Evolutionary conservation across 2,797 vertebrate species (phyloP).

Genomic region (Basileuterus tristriatus): DNA sequence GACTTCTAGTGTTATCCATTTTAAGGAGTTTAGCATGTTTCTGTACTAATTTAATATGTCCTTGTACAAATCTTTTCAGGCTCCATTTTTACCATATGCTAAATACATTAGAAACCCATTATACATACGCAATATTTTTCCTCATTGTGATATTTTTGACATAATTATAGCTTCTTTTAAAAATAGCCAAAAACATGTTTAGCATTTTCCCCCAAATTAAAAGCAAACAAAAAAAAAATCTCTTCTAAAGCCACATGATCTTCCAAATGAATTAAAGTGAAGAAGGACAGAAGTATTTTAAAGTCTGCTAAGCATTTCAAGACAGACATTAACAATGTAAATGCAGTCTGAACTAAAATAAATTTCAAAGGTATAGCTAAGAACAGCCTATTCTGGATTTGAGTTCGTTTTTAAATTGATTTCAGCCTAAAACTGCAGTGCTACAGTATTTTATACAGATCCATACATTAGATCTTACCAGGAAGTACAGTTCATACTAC

Average conservation of each 20-base stretch:
- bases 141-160: slow-evolving; percentile 26
- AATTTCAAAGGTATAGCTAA: not conserved
- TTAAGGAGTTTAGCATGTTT: slow-evolving; percentile 30
- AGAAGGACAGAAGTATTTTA: not conserved
- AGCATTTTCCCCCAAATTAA: not conserved
- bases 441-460: not conserved
- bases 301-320: not conserved
- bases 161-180: slow-evolving; percentile 44
- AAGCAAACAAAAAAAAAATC: not conserved
- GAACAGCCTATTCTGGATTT: not conserved
- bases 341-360: not conserved
- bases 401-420: not conserved
- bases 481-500: not conserved
- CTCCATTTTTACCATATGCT: not conserved
- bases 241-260: not conserved
- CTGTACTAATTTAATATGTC: not conserved
- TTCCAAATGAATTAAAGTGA: not conserved
- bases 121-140: not conserved
- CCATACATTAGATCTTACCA: not conserved
- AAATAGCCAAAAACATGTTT: slow-evolving; percentile 28
- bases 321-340: not conserved
- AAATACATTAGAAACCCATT: slow-evolving; percentile 10
- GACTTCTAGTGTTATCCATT: not conserved
- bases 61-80: slow-evolving; percentile 6
- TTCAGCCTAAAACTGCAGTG: not conserved